These are phyloP conservation scores for Prunella himalayana DNA, from an alignment of 2,113 vertebrate genomes.

Conservation along the genomic window DNA sequence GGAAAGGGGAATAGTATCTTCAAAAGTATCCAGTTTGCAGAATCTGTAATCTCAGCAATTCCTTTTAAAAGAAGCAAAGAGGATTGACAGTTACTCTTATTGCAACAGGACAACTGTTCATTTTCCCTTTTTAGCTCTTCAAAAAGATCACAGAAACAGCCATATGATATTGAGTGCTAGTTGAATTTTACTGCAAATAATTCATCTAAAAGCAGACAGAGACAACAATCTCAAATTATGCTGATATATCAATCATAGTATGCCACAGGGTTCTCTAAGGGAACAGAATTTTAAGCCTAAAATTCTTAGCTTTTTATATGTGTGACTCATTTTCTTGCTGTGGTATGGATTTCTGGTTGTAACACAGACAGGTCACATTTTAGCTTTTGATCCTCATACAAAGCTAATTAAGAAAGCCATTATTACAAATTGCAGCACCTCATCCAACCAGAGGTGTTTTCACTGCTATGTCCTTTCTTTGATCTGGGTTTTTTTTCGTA, in stretches of 20 bases:
- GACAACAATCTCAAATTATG: background rate
- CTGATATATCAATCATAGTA: background rate
- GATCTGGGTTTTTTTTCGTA: background rate
- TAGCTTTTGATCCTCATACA: background rate
- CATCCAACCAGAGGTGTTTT: background rate
- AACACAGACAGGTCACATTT: background rate
- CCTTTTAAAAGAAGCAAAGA: background rate
- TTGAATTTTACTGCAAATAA: background rate
- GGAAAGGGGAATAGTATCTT: background rate
- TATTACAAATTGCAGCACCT: background rate
- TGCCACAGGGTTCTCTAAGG: background rate
- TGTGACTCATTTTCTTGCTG: background rate
- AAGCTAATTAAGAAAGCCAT: background rate
- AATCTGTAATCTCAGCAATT: background rate
- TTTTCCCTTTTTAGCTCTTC: background rate
- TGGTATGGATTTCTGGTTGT: background rate
- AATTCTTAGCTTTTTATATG: background rate
- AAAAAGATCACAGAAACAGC: background rate
- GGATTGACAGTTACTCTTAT: background rate
- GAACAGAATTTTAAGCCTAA: background rate
- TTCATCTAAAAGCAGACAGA: background rate
- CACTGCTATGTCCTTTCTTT: background rate
- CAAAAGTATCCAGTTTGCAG: background rate
- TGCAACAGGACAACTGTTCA: background rate
- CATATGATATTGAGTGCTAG: background rate